Conservation (phyloP, 1,140 invertebrate species). For the Bacillus rossius region DNA sequence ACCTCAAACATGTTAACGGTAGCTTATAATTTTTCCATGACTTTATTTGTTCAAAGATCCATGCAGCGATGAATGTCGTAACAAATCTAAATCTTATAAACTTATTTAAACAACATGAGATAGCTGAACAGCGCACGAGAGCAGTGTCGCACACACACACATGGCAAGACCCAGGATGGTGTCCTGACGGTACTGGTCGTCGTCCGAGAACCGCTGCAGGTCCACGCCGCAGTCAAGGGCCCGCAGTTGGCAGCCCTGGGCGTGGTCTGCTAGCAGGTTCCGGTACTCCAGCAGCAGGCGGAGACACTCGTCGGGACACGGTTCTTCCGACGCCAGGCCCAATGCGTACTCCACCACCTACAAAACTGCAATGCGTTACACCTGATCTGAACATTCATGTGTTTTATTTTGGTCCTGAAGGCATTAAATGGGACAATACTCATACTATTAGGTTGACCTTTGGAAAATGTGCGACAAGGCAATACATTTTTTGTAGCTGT, state of each 20-base stretch:
- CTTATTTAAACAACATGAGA: too few species aligned
- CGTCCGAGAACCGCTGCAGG: slow-evolving; percentile 42
- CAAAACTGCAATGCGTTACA: background rate
- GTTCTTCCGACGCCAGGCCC: background rate
- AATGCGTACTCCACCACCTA: slow-evolving; percentile 1
- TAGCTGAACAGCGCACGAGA: background rate
- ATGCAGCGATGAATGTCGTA: too few species aligned
- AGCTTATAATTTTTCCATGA: too few species aligned
- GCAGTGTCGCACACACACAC: slow-evolving; percentile 33
- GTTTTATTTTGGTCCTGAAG: too few species aligned
- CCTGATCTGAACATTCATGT: too few species aligned
- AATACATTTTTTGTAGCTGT: too few species aligned
- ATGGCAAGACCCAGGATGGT: slow-evolving; percentile 48
- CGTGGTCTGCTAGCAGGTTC: slow-evolving; percentile 37
- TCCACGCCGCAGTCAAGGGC: slow-evolving; percentile 44
- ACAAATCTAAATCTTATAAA: too few species aligned
- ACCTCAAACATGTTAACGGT: too few species aligned
- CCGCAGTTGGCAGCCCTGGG: slow-evolving; percentile 40
- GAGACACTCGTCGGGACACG: background rate
- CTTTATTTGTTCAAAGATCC: too few species aligned
- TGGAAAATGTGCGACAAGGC: background rate
- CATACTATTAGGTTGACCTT: background rate
- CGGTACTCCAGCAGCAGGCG: slow-evolving; percentile 8
- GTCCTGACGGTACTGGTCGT: slow-evolving; percentile 44
- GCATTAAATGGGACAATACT: too few species aligned